Base-by-base conservation (phyloP, 2,797 vertebrate species). In the Chloroceryle amazona region DNA sequence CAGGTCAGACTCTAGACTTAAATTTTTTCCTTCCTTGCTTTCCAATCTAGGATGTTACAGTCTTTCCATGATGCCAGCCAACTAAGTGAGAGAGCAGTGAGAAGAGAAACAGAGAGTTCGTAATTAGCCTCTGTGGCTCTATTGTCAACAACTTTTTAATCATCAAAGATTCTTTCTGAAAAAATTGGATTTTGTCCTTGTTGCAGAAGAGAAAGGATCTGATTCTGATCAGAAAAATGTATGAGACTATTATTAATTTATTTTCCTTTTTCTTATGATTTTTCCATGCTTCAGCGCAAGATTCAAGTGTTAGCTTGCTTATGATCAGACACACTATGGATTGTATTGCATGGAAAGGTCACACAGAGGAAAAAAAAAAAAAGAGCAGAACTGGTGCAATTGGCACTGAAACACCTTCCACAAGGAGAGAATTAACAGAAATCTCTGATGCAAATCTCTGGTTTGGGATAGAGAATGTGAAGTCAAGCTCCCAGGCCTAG, bases 121-220 rank as follows among this genome's bases (percentile, higher is more conserved):
- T 90, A 82, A 90, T 80, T 74, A 86, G 31, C 22, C 13, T 81
- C 68, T 42, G 15, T 47, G 35, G 16, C 3, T 95, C n/a, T 68
- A 13, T 47, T 93, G 72, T 61, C 81, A 81, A 44, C 19, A 86
- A 35, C 8, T 1, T 55, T 80, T 82, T 91, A 90, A 70, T 88
- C 71, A 91, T 74, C 52, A 90, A 80, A 90, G 44, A 87, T 35
- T 62, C 23, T 39, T 85, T 78, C 52, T 41, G 57, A 94, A 89
- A 37, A 91, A 91, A 85, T n/a, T 46, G 13, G 3, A 8, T 79
- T 91, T 84, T 94, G n/a, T 37, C 31, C 37, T 82, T 76, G 42
- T 44, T 74, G 66, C 46, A 54, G 37, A 78, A 60, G 19, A 62
- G 12, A 10, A 72, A 67, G 35, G 18, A 52, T 71, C 15, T 65